A percentile compares a stretch with the other conserved stretches of the same genome.
Evolutionary conservation across 2,888 invertebrate species (phyloP).

Genomic region (Cataglyphis rosenhaueri): DNA sequence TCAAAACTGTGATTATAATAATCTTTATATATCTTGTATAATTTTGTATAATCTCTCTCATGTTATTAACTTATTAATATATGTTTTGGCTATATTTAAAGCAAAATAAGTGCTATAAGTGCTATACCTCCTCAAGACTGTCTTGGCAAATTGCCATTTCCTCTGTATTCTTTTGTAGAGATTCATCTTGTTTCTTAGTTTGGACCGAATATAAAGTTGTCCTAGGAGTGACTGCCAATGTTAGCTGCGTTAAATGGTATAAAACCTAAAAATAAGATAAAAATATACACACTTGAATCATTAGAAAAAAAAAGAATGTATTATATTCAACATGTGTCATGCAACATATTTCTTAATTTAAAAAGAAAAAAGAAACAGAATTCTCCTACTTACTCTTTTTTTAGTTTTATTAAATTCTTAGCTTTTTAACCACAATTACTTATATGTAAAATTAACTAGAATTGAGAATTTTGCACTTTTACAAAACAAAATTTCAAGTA

Average conservation of each 20-base stretch:
- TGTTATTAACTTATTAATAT: slow-evolving; percentile 6
- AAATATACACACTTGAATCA: not conserved
- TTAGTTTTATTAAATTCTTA: not conserved
- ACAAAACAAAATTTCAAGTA: not conserved
- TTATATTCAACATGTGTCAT: not conserved
- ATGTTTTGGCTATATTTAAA: not conserved
- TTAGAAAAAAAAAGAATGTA: no score
- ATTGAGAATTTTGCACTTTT: not conserved
- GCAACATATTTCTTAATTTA: not conserved
- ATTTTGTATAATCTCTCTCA: not conserved
- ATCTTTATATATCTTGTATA: slow-evolving; percentile 6
- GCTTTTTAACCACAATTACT: not conserved
- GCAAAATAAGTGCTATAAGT: not conserved
- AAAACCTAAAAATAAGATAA: slow-evolving; percentile 77
- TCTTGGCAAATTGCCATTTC: slow-evolving; percentile 72
- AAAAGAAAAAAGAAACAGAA: not conserved
- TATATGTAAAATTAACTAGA: not conserved
- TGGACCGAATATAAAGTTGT: slow-evolving; percentile 75
- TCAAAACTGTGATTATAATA: not conserved
- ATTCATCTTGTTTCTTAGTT: slow-evolving; percentile 73
- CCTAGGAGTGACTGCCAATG: slow-evolving; percentile 80
- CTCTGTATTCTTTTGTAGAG: slow-evolving; percentile 67
- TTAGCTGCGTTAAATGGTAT: slow-evolving; percentile 83
- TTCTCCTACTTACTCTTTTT: no score
- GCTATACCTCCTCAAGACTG: slow-evolving; percentile 77